Evolutionary conservation across 2,888 invertebrate genomes (phyloP).

Genomic region (Drosophila recens): DNA sequence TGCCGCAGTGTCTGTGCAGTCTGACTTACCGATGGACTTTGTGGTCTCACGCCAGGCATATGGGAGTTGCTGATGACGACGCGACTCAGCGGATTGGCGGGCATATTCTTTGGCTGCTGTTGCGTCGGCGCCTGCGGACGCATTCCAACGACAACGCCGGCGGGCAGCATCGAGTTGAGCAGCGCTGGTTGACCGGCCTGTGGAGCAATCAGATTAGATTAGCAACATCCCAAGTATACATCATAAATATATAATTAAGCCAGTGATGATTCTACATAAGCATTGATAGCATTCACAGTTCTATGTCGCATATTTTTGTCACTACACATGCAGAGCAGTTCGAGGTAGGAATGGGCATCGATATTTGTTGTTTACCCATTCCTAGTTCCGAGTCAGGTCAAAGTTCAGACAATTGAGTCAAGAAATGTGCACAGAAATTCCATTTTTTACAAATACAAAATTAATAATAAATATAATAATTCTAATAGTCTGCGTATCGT

Average conservation of each 20-base stretch:
- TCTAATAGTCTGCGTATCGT: not conserved
- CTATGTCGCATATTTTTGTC: conserved; percentile 2
- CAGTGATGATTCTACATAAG: conserved; percentile 32
- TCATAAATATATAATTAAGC: conserved; percentile 64
- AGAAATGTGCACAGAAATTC: conserved; percentile 61
- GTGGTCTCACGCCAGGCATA: conserved; percentile 92
- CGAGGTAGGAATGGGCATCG: conserved; percentile 8
- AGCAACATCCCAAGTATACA: conserved; percentile 59
- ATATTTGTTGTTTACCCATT: not conserved
- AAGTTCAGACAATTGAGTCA: conserved; percentile 41
- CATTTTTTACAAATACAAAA: not conserved
- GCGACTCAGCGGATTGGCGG: conserved; percentile 90
- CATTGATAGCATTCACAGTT: conserved; percentile 24
- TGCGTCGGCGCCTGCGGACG: conserved; percentile 90
- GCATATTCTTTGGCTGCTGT: conserved; percentile 90
- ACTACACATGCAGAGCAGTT: conserved; percentile 64
- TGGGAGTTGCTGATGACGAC: conserved; percentile 94
- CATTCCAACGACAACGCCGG: conserved; percentile 94
- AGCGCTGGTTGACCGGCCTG: conserved; percentile 87
- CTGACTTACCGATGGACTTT: conserved; percentile 88
- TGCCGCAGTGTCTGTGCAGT: too few relatives aligned
- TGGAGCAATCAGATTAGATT: conserved; percentile 31
- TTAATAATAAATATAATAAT: conserved; percentile 6
- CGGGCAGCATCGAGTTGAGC: conserved; percentile 89
- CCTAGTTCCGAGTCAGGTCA: conserved; percentile 5